Evolutionary conservation across 37 sponge, comb jelly and placozoan species (phyloP), one percentile per base, ranked within the genome.

Genomic region (Crambe crambe): DNA sequence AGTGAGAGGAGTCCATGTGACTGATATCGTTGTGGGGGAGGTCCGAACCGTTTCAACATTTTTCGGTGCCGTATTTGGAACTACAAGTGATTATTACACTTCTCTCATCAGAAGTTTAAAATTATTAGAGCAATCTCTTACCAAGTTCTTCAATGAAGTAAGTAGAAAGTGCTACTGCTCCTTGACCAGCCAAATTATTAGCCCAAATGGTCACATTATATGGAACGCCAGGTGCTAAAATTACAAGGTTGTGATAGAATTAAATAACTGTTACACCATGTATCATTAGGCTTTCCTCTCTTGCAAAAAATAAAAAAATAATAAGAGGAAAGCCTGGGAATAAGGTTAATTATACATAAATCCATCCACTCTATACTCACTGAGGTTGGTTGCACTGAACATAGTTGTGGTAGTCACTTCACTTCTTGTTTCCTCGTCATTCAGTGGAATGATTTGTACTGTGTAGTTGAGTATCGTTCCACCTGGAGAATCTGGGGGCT

Each of bases 401-500:
- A n/a, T n/a, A n/a, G n/a, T n/a, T n/a, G n/a, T n/a, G n/a, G n/a
- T n/a, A n/a, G n/a, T n/a, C n/a, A n/a, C n/a, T n/a, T n/a, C n/a
- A n/a, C n/a, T n/a, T n/a, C n/a, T n/a, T n/a, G n/a, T n/a, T n/a
- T n/a, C n/a, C n/a, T n/a, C n/a, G n/a, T n/a, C n/a, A n/a, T n/a
- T 47, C 12, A 47, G 10, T 6, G 6, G 12, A 12, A 12, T 47
- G 6, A 47, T 47, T 47, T 15, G 6, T 12, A n/a, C n/a, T n/a
- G 70, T 80, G 75, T 84, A 92, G 62, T 58, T 59, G 21, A 76
- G n/a, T 2, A 90, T 47, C n/a, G 70, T 40, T n/a, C 90, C 90
- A 77, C 85, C 80, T 18, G 78, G 58, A 38, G 39, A 15, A 58
- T 86, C 71, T 0, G 90, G 90, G 2, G 73, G 81, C 23, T 71